Conservation (phyloP, 1,140 invertebrate species). For the Eupristina koningsbergeri region DNA sequence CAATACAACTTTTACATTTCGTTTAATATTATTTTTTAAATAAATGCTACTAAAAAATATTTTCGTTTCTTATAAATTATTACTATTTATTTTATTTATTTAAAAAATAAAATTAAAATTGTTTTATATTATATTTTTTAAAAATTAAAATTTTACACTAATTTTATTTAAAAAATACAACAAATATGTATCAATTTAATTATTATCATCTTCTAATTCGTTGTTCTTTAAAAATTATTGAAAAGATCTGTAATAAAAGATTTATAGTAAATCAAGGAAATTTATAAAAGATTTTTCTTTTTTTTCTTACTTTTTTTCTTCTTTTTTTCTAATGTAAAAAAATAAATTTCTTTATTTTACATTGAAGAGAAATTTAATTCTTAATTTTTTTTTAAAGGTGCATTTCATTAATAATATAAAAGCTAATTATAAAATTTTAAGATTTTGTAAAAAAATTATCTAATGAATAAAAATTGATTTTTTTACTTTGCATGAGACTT, state of each 20-base stretch:
- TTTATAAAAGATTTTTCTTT: no score
- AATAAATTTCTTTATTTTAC: no score
- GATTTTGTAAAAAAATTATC: not conserved
- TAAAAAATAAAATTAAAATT: not conserved
- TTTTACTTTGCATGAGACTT: no score
- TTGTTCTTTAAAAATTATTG: not conserved
- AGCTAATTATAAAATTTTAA: no score
- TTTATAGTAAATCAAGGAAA: no score
- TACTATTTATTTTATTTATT: conserved; percentile 1
- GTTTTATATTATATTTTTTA: conserved; percentile 5
- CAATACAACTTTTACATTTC: conserved; percentile 29
- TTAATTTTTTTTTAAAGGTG: no score
- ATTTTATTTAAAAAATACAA: not conserved
- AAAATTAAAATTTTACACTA: conserved; percentile 5
- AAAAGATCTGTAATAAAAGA: not conserved
- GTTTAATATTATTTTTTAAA: not conserved
- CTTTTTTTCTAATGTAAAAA: no score
- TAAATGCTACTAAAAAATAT: not conserved
- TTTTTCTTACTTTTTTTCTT: no score
- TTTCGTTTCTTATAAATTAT: not conserved
- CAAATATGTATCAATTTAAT: not conserved
- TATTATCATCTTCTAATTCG: conserved; percentile 25
- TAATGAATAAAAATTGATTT: not conserved
- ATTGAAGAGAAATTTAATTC: no score
- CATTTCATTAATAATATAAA: no score